Evolutionary conservation across 2,888 invertebrate genomes (phyloP).

Genomic region (Tenthredo mesomela): DNA sequence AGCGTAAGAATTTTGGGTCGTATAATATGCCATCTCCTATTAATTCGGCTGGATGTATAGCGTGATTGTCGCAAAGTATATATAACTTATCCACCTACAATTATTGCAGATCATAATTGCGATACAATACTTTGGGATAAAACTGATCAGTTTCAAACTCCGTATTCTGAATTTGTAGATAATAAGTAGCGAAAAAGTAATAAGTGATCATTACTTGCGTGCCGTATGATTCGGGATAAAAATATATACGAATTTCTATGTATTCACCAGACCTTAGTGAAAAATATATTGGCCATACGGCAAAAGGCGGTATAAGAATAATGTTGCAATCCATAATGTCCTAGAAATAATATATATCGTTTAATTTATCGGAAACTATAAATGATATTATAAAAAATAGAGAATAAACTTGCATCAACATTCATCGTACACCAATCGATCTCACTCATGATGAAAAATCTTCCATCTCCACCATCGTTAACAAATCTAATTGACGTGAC

Average conservation of each 20-base stretch:
- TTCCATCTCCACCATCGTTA: slow-evolving; percentile 75
- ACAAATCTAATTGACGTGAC: slow-evolving; percentile 68
- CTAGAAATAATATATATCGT: slow-evolving; percentile 60
- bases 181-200: background rate
- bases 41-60: slow-evolving; percentile 74
- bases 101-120: background rate
- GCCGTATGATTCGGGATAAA: slow-evolving; percentile 73
- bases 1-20: slow-evolving; percentile 63
- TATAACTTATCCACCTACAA: slow-evolving; percentile 75
- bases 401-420: slow-evolving; percentile 70
- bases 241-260: slow-evolving; percentile 72
- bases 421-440: slow-evolving; percentile 75
- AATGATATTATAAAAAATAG: background rate
- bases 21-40: slow-evolving; percentile 78
- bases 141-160: background rate
- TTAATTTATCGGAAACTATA: background rate
- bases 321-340: slow-evolving; percentile 68
- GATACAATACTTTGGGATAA: background rate
- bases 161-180: background rate
- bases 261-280: slow-evolving; percentile 71
- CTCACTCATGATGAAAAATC: slow-evolving; percentile 78
- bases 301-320: slow-evolving; percentile 71
- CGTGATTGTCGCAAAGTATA: slow-evolving; percentile 77
- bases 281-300: slow-evolving; percentile 77
- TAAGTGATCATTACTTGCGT: slow-evolving; percentile 65